A percentile compares a stretch with the other conserved stretches of the same genome.
These are phyloP conservation scores for Drosophila pectinifera DNA, from an alignment of 1,140 invertebrate species.

Conservation along the genomic window DNA sequence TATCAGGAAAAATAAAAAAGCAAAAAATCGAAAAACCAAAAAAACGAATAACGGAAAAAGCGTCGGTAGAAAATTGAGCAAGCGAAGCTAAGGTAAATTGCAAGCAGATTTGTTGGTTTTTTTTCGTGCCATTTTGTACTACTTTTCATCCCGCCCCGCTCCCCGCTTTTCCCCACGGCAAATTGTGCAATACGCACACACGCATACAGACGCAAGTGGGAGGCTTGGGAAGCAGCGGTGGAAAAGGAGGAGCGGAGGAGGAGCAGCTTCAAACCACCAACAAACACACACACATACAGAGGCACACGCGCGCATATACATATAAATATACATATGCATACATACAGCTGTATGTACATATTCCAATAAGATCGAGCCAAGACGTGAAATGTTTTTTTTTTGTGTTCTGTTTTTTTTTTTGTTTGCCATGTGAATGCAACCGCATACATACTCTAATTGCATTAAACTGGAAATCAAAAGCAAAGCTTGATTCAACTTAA, in stretches of 20 bases:
- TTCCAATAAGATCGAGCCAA: conserved; percentile 62
- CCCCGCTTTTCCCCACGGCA: conserved; percentile 9
- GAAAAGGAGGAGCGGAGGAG: conserved; percentile 40
- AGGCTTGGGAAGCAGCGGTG: conserved; percentile 32
- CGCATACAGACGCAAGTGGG: conserved; percentile 45
- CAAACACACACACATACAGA: conserved; percentile 59
- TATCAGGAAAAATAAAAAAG: conserved; percentile 13
- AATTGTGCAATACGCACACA: conserved; percentile 63
- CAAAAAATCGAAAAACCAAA: background rate
- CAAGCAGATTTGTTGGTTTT: conserved; percentile 59
- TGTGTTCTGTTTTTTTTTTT: conserved; percentile 36
- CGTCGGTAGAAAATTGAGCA: conserved; percentile 26
- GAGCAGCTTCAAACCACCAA: conserved; percentile 69
- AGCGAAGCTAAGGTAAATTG: conserved; percentile 69
- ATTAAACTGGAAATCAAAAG: conserved; percentile 28
- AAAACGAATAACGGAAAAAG: conserved; percentile 17
- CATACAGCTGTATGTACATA: conserved; percentile 53
- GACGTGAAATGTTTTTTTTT: conserved; percentile 69
- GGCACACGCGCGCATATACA: conserved; percentile 43
- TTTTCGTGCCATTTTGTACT: conserved; percentile 31
- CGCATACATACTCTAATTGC: conserved; percentile 52
- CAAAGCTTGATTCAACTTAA: conserved; percentile 10
- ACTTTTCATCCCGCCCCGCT: conserved; percentile 16
- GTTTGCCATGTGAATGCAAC: conserved; percentile 33
- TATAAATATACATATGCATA: conserved; percentile 45